These are phyloP conservation scores for Cydia splendana DNA, from an alignment of 1,140 invertebrate species.

Conservation along the genomic window DNA sequence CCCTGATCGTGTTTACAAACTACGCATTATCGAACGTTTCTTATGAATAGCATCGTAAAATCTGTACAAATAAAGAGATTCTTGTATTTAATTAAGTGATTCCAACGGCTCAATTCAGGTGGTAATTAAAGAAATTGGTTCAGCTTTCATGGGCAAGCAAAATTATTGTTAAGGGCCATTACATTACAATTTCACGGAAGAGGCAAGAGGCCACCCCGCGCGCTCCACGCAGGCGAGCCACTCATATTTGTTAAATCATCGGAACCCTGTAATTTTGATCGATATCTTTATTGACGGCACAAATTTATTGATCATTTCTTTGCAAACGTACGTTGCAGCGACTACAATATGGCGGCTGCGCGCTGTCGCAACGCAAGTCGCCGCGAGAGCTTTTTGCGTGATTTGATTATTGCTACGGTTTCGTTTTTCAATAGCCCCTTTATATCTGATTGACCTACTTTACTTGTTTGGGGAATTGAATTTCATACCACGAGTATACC, in stretches of 20 bases:
- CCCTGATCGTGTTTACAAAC: constrained; percentile 50
- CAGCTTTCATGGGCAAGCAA: constrained; percentile 55
- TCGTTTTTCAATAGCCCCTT: constrained; percentile 74
- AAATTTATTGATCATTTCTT: constrained; percentile 78
- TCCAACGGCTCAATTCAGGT: constrained; percentile 57
- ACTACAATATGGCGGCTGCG: constrained; percentile 64
- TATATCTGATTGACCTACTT: constrained; percentile 75
- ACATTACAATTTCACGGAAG: constrained; percentile 73
- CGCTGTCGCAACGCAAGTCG: constrained; percentile 57
- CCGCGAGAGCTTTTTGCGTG: constrained; percentile 58
- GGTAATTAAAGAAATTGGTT: constrained; percentile 67
- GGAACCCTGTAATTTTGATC: constrained; percentile 79
- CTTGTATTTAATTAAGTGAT: constrained; percentile 57
- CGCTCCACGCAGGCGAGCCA: constrained; percentile 56
- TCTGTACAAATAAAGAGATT: constrained; percentile 57
- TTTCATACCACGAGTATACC: constrained; percentile 44
- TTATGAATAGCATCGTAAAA: constrained; percentile 52
- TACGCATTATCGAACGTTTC: constrained; percentile 40
- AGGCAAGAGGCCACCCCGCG: constrained; percentile 66
- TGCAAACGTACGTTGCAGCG: constrained; percentile 64
- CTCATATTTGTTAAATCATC: constrained; percentile 77
- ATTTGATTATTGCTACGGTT: constrained; percentile 70
- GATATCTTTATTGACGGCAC: constrained; percentile 76
- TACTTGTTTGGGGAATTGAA: constrained; percentile 64
- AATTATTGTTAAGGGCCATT: constrained; percentile 68